Percentiles rank a stretch among this genome's conserved stretches.
phyloP scores from a whole-genome alignment of 1,140 invertebrate species.

The Cyclargus thomasi region DNA sequence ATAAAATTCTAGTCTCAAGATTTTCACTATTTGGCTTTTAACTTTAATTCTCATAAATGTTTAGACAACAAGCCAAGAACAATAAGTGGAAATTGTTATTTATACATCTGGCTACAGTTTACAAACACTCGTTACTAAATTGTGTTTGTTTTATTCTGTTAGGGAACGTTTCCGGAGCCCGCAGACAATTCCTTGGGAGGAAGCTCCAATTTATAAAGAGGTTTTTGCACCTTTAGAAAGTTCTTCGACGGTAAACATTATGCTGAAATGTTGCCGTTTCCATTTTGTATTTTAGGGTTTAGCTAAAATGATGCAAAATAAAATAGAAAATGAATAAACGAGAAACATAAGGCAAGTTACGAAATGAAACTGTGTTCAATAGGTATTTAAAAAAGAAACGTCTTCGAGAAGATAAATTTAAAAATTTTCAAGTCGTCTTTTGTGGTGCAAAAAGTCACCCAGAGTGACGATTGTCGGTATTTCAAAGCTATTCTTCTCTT shows the following conservation, averaged over 20 bases:
- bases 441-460: too few species aligned
- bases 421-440: too few species aligned
- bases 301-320: too few species aligned
- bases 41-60: slow-evolving; percentile 12
- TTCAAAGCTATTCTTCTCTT: background rate
- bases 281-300: background rate
- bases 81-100: slow-evolving; percentile 23
- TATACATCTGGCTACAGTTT: slow-evolving; percentile 32
- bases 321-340: background rate
- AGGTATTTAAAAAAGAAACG: too few species aligned
- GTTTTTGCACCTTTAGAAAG: slow-evolving; percentile 12
- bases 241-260: background rate
- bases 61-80: slow-evolving; percentile 19
- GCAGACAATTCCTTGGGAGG: slow-evolving; percentile 29
- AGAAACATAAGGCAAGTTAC: background rate
- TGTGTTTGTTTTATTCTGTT: slow-evolving; percentile 44
- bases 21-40: background rate
- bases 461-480: too few species aligned
- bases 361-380: too few species aligned
- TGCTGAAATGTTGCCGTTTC: background rate
- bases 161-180: slow-evolving; percentile 26
- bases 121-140: slow-evolving; percentile 50
- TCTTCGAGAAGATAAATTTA: too few species aligned
- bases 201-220: slow-evolving; percentile 29
- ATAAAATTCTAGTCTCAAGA: background rate